Conservation (phyloP, 2,888 invertebrate genomes). For the Atherix ibis region DNA sequence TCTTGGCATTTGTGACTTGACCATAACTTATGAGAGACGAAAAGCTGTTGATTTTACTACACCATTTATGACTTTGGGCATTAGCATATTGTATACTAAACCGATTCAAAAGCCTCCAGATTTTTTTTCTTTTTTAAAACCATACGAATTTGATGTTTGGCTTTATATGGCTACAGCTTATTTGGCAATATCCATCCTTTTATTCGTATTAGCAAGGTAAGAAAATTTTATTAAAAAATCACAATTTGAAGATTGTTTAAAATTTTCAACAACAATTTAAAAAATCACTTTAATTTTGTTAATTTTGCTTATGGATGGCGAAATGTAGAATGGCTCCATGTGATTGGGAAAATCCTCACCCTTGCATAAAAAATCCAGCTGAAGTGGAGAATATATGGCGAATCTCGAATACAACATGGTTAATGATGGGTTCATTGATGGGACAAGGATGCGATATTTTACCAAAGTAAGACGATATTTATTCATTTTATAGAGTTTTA, state of each 20-base stretch:
- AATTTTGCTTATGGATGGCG: too few relatives aligned
- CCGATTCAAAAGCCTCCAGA: conserved; percentile 62
- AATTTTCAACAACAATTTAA: too few relatives aligned
- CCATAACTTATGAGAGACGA: conserved; percentile 83
- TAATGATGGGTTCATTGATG: conserved; percentile 81
- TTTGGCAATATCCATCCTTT: conserved; percentile 62
- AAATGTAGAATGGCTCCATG: too few relatives aligned
- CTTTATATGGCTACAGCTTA: conserved; percentile 79
- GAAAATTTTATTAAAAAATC: too few relatives aligned
- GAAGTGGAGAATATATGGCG: conserved; percentile 80
- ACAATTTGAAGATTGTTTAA: too few relatives aligned
- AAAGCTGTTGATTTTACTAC: conserved; percentile 85
- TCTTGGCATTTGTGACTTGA: conserved; percentile 87
- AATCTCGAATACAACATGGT: conserved; percentile 80
- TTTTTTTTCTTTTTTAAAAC: conserved; percentile 77
- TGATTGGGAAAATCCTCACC: conserved; percentile 90
- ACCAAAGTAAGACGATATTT: conserved; percentile 80
- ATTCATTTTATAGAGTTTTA: too few relatives aligned
- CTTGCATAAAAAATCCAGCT: conserved; percentile 67
- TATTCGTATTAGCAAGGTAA: conserved; percentile 65
- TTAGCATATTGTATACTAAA: conserved; percentile 75
- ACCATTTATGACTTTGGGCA: conserved; percentile 94
- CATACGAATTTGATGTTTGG: conserved; percentile 77
- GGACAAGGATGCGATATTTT: conserved; percentile 86
- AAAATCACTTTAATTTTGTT: too few relatives aligned